Evolutionary conservation across 2,888 invertebrate species (phyloP).

Genomic region (Plebejus anna): DNA sequence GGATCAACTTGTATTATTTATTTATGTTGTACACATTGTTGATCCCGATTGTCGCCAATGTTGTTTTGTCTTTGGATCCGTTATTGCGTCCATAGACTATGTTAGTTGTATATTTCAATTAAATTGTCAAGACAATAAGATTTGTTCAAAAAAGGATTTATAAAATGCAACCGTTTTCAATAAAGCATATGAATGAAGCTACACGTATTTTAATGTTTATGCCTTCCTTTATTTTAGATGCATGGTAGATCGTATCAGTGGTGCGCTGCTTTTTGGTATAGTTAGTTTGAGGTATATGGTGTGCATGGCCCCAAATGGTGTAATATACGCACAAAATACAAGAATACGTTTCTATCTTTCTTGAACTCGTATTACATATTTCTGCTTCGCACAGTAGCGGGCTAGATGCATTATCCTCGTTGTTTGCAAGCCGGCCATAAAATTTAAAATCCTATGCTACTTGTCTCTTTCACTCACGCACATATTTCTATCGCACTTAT

Average conservation of each 20-base stretch:
- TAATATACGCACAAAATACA: constrained; percentile 12
- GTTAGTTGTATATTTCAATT: constrained; percentile 16
- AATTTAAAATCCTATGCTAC: background rate
- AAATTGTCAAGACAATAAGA: constrained; percentile 31
- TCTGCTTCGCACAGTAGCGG: background rate
- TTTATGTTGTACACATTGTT: constrained; percentile 10
- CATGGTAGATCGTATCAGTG: constrained; percentile 36
- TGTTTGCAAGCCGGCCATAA: background rate
- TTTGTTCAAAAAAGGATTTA: constrained; percentile 51
- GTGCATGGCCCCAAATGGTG: constrained; percentile 33
- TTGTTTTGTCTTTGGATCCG: constrained; percentile 11
- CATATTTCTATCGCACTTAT: background rate
- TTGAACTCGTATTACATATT: background rate
- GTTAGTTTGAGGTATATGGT: constrained; percentile 18
- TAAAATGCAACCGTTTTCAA: constrained; percentile 58
- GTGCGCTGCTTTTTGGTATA: constrained; percentile 29
- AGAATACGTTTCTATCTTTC: background rate
- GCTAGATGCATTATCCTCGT: background rate
- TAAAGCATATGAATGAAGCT: constrained; percentile 60
- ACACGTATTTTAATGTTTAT: constrained; percentile 66
- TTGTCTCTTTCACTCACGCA: background rate
- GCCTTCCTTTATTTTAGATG: constrained; percentile 42
- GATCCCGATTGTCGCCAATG: constrained; percentile 2
- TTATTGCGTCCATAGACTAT: constrained; percentile 13
- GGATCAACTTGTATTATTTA: constrained; percentile 2